Conservation (phyloP, 2,113 vertebrate species). For the Noturus placidus region DNA sequence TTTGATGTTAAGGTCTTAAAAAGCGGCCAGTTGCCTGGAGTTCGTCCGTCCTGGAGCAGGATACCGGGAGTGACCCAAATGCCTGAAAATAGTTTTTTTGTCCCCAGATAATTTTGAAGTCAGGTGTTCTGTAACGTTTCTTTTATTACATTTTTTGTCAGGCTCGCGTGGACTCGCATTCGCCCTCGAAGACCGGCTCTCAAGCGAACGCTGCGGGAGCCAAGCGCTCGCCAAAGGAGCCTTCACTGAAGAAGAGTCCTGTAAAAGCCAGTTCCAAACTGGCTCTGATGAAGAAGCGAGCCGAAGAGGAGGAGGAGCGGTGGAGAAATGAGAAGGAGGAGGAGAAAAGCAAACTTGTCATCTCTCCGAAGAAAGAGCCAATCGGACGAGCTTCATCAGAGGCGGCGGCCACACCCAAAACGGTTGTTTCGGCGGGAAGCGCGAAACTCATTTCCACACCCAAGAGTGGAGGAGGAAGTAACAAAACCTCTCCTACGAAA, state of each 20-base stretch:
- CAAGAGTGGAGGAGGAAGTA: conserved; percentile 66
- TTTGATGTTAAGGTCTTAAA: not conserved
- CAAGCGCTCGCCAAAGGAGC: conserved; percentile 35
- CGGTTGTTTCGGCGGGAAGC: conserved; percentile 46
- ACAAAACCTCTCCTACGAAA: conserved; percentile 83
- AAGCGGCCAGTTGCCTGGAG: not conserved
- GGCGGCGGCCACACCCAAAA: conserved; percentile 65
- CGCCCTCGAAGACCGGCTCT: conserved; percentile 60
- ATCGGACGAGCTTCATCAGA: conserved; percentile 22
- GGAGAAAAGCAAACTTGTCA: conserved; percentile 49
- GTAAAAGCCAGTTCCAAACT: conserved; percentile 80
- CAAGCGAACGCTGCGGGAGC: not conserved
- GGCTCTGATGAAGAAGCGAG: conserved; percentile 78
- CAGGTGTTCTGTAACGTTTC: not conserved
- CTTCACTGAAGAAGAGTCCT: conserved; percentile 66
- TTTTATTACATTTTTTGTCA: conserved; percentile 49
- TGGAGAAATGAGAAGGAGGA: conserved; percentile 51
- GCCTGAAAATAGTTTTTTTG: not conserved
- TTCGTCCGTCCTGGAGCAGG: not conserved
- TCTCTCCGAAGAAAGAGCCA: conserved; percentile 70
- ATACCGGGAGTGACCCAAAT: not conserved
- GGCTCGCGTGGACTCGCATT: conserved; percentile 73
- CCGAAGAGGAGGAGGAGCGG: conserved; percentile 63
- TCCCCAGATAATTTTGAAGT: not conserved
- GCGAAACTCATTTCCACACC: conserved; percentile 54